Evolutionary conservation across 1,140 invertebrate species (phyloP), one percentile per base, ranked within the genome.

Genomic region (Sycophila sp.): DNA sequence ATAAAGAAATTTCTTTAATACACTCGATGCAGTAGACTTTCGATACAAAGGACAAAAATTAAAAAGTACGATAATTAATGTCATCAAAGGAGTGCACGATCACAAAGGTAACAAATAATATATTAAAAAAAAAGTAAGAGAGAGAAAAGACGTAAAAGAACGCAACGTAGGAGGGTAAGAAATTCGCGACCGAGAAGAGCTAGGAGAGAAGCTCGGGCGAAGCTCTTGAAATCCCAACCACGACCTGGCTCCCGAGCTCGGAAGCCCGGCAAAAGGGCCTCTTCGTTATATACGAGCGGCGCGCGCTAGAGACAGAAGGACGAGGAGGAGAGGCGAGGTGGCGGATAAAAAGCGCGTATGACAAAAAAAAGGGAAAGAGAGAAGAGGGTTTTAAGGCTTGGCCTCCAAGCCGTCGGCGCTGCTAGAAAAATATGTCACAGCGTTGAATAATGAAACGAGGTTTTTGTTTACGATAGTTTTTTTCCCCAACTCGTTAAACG

Each of bases 151-250:
- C 42, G 13, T 11, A 51, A 51, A 34, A 17, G 30, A 34, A 30
- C 11, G 26, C 53, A 56, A 28, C 8, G 2, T 17, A 34, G 1
- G 2, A 34, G 4, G 13, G 53, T 2, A 17, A 6, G 34, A 56
- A 34, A 34, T 30, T 49, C 10, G 51, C 13, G 26, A 11, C 32
- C 11, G 30, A 15, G 26, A 55, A 51, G 34, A n/a, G n/a, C n/a
- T n/a, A 53, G 49, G 4, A 34, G 26, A 34, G n/a, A 62, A 47
- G 19, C 47, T 26, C 5, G 24, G n/a, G n/a, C 26, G 32, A 62
- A 62, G 59, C 59, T 62, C 40, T 45, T 62, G 59, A 47, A 62
- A 62, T 62, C 59, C 59, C 26, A 17, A 60, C 58, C 22, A 38
- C 24, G 36, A 47, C 42, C 42, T 47, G 17, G 42, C 17, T 26